Percentiles rank a stretch among this genome's conserved stretches.
These are phyloP conservation scores for Emydoidea blandingii DNA, from an alignment of 2,797 vertebrate genomes.

Conservation along the genomic window DNA sequence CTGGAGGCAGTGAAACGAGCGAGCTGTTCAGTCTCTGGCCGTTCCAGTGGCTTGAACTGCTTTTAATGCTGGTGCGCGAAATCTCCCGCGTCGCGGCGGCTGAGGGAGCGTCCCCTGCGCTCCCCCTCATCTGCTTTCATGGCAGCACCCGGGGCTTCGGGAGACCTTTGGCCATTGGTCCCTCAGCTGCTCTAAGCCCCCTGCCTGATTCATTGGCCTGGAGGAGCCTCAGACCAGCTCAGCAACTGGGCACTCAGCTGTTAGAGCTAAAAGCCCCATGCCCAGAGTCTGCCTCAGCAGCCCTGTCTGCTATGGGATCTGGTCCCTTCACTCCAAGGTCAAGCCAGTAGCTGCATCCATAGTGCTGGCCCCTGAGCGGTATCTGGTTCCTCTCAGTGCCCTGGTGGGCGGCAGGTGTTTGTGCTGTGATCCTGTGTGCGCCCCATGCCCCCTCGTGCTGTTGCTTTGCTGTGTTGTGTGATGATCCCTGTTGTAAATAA, in stretches of 20 bases:
- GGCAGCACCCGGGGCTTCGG: neutral
- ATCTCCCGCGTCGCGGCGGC: neutral
- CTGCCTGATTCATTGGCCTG: neutral
- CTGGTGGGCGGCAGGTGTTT: neutral
- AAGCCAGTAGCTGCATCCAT: neutral
- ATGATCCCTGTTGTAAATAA: neutral
- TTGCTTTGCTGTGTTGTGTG: neutral
- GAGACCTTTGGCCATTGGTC: neutral
- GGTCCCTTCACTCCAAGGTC: neutral
- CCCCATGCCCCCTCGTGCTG: neutral
- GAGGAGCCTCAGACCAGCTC: neutral
- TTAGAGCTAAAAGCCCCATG: neutral
- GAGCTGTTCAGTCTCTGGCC: neutral
- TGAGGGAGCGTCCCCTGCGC: neutral
- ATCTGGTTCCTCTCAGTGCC: too few relatives aligned
- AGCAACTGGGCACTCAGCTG: neutral
- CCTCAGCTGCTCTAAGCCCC: neutral
- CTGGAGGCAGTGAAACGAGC: neutral
- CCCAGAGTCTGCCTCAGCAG: neutral
- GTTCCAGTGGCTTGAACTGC: neutral
- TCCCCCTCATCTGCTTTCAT: neutral
- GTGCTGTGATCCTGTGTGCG: neutral
- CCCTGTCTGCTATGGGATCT: too few relatives aligned
- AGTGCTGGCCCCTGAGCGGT: neutral
- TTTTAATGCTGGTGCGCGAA: neutral